phyloP scores from a whole-genome alignment of 2,113 vertebrate genomes.

The Ceratotherium simum region DNA sequence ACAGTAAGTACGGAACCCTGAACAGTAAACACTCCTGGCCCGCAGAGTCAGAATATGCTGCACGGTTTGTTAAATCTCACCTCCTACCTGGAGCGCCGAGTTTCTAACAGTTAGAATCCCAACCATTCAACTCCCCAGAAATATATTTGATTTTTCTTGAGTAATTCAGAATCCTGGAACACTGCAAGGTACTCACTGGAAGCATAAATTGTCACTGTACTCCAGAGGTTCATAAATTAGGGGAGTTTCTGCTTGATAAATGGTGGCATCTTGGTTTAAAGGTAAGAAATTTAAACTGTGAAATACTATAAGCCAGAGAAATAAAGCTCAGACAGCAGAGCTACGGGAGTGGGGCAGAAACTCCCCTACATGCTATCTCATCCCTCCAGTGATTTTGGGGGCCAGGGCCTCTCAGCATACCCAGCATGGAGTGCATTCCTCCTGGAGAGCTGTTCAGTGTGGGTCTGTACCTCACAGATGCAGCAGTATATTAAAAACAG shows the following conservation, averaged over 20 bases:
- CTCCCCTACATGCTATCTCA: fast-evolving
- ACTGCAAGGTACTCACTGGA: neutral
- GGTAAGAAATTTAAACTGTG: neutral
- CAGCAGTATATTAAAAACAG: neutral
- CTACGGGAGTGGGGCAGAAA: neutral
- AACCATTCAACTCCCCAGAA: neutral
- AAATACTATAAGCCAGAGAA: neutral
- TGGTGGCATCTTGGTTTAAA: neutral
- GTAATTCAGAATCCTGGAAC: neutral
- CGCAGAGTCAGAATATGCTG: fast-evolving
- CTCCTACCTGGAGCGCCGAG: neutral
- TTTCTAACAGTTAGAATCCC: neutral
- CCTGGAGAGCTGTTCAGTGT: neutral
- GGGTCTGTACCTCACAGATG: neutral
- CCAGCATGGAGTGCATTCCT: neutral
- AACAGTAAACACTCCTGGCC: neutral
- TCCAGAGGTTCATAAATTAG: neutral
- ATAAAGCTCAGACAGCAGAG: neutral
- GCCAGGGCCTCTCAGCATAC: neutral
- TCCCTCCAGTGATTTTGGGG: neutral
- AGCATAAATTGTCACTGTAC: neutral
- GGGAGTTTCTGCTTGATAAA: neutral
- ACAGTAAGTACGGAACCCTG: fast-evolving
- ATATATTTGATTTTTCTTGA: neutral
- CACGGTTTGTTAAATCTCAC: neutral